Conservation (phyloP, 2,888 invertebrate genomes). For the Monoplex corrugatus region DNA sequence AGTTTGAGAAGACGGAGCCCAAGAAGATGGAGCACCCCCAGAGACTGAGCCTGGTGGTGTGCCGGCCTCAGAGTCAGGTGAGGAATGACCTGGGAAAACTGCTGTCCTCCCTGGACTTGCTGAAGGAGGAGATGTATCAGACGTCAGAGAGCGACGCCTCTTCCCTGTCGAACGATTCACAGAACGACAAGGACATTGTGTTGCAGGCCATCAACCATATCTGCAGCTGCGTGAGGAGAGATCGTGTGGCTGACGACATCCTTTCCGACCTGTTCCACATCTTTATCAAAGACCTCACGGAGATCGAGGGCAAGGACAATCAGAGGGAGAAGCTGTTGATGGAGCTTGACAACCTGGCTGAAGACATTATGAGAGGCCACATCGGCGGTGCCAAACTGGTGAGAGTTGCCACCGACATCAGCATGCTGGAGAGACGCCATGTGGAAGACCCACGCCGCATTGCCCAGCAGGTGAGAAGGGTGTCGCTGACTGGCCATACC, state of each 20-base stretch:
- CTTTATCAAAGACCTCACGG: neutral
- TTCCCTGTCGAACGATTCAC: neutral
- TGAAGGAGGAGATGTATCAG: neutral
- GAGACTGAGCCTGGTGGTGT: neutral
- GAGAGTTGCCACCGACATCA: neutral
- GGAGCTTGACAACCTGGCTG: neutral
- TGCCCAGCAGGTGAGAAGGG: constrained; percentile 10
- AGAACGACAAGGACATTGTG: neutral
- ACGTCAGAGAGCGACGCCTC: neutral
- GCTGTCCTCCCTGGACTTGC: neutral
- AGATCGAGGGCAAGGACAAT: neutral
- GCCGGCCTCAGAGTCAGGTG: neutral
- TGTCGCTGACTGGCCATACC: neutral
- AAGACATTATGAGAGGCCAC: neutral
- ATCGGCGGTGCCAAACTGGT: neutral
- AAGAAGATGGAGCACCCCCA: too few relatives aligned
- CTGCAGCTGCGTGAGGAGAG: neutral
- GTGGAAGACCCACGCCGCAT: constrained; percentile 17
- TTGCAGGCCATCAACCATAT: constrained; percentile 12
- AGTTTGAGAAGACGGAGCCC: too few relatives aligned
- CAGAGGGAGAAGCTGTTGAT: neutral
- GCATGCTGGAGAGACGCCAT: neutral
- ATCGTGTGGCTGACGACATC: neutral
- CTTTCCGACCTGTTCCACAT: neutral
- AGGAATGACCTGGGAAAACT: neutral